Evolutionary conservation across 1,140 invertebrate genomes (phyloP), one percentile per base, ranked within the genome.

Genomic region (Conus betulinus): DNA sequence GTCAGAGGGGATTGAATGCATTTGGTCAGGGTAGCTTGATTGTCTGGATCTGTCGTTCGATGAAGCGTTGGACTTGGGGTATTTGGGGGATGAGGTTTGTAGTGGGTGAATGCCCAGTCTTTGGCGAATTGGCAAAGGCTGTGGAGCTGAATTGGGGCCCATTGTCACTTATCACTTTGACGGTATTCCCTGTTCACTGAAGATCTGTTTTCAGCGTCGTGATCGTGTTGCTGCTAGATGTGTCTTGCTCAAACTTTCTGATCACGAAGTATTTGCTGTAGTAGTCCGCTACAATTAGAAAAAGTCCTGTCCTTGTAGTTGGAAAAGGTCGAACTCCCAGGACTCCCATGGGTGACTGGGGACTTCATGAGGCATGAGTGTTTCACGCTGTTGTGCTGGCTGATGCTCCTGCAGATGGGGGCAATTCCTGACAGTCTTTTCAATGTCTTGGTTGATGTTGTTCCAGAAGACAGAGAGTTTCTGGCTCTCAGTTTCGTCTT

Each of bases 41-140:
- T 27, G 89, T 90, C 51, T 90, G 87, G n/a, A 17, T 91, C 89
- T 86, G 87, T 27, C 84, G 85, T 81, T 91, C 91, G 23, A 88
- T 82, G 25, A 89, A 67, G 15, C 91, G 67, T 92, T 92, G 15
- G 88, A 83, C 71, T 89, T 55, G 0, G 78, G 88, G 83, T 89
- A 82, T 11, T 81, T 11, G 57, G 90, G 91, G 13, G 88, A 89
- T 78, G 81, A 84, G 27, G 90, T 91, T n/a, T n/a, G 1, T 78
- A 53, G 81, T 90, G 89, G 25, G 74, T 39, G 52, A 90, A 84
- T 1, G 53, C 23, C 25, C 76, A 90, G 20, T 52, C 25, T 60
- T 86, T 15, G 17, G 25, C 39, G 71, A 90, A n/a, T n/a, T 51
- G 8, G 39, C 27, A 84, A 89, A 90, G n/a, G 20, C n/a, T 53